phyloP scores from a whole-genome alignment of 2,113 vertebrate genomes.

The Gadus macrocephalus region DNA sequence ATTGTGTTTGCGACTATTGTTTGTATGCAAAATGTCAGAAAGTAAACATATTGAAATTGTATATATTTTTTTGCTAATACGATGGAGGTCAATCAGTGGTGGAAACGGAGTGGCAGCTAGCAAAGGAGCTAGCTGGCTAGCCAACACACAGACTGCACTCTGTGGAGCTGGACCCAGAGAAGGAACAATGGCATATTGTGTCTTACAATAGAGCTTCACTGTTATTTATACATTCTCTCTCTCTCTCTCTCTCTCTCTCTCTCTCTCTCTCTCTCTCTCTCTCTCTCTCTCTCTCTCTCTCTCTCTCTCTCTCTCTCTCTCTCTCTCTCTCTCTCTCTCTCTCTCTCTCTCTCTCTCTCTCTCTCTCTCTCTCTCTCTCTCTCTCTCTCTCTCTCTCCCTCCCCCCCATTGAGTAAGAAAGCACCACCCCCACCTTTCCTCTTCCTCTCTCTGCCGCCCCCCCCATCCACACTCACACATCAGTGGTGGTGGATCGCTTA shows the following conservation, averaged over 20 bases:
- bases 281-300: conserved; percentile 12
- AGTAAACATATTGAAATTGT: too few species aligned
- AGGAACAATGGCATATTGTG: conserved; percentile 69
- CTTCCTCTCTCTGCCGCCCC: conserved; percentile 5
- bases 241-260: conserved; percentile 9
- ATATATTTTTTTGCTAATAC: too few species aligned
- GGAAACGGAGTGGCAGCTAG: background rate
- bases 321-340: background rate
- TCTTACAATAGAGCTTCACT: conserved; percentile 58
- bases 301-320: conserved; percentile 16
- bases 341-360: conserved; percentile 1
- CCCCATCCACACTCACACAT: background rate
- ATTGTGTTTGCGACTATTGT: too few species aligned
- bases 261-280: conserved; percentile 15
- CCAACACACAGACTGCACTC: conserved; percentile 17
- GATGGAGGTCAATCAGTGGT: background rate
- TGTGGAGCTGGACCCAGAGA: conserved; percentile 33
- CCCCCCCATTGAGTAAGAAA: too few species aligned
- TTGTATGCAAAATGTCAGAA: too few species aligned
- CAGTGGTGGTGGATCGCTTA: conserved; percentile 26
- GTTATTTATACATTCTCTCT: conserved; percentile 57
- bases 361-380: conserved; percentile 19
- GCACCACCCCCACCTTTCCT: too few species aligned
- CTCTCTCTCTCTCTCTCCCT: background rate
- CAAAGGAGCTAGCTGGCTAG: background rate